These are phyloP conservation scores for Centroberyx gerrardi DNA, from an alignment of 2,797 vertebrate species.

Conservation along the genomic window DNA sequence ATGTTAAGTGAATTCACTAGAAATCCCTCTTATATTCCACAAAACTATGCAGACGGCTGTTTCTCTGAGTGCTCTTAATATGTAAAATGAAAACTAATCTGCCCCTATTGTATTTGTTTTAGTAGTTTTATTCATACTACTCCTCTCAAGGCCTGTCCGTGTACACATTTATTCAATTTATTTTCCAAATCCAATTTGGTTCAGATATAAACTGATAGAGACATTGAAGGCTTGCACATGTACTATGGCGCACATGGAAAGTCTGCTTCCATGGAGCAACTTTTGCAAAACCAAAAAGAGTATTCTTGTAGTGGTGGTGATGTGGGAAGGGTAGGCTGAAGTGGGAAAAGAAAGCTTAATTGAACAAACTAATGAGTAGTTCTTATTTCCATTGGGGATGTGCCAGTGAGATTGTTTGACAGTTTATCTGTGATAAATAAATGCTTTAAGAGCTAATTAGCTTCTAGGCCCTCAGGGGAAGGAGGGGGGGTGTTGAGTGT, in stretches of 20 bases:
- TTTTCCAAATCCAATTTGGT: slow-evolving; percentile 40
- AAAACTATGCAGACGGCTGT: slow-evolving; percentile 47
- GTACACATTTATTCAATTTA: slow-evolving; percentile 33
- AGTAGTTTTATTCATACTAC: slow-evolving; percentile 19
- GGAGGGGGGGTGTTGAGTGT: slow-evolving; percentile 79
- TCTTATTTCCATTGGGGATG: slow-evolving; percentile 85
- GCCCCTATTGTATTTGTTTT: slow-evolving; percentile 31
- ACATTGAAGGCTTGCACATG: slow-evolving; percentile 36
- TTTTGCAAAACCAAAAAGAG: slow-evolving; percentile 64
- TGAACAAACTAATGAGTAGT: slow-evolving; percentile 88
- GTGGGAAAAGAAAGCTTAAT: slow-evolving; percentile 86
- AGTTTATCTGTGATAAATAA: slow-evolving; percentile 90
- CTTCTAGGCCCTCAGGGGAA: slow-evolving; percentile 76
- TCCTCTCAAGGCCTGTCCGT: slow-evolving; percentile 29
- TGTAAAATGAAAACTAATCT: slow-evolving; percentile 46
- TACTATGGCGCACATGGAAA: slow-evolving; percentile 29
- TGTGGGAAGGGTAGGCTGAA: slow-evolving; percentile 69
- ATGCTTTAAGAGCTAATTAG: slow-evolving; percentile 88
- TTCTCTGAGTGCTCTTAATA: slow-evolving; percentile 35
- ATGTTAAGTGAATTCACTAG: slow-evolving; percentile 44
- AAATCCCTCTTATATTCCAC: slow-evolving; percentile 64
- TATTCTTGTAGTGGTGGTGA: slow-evolving; percentile 60
- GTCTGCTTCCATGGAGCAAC: slow-evolving; percentile 55
- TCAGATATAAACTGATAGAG: slow-evolving; percentile 44
- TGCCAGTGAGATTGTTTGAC: slow-evolving; percentile 88